Evolutionary conservation across 2,113 vertebrate genomes (phyloP), one percentile per base, ranked within the genome.

Genomic region (Blennius ocellaris): DNA sequence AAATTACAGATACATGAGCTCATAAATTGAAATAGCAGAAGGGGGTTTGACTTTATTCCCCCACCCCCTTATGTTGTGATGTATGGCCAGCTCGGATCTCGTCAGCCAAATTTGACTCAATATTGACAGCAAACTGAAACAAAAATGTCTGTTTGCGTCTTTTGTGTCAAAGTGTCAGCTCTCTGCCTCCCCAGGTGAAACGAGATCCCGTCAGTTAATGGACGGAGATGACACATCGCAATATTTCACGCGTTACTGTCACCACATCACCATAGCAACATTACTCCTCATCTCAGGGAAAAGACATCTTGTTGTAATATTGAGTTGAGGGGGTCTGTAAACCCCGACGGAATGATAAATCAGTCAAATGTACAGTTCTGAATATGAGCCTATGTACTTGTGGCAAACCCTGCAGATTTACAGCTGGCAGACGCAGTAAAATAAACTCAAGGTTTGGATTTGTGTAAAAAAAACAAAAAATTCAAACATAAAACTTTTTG

Each of bases 231-330:
- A 89, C 81, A 71, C 45, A 47, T 1, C 30, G 68, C 69, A 69
- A 87, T 80, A 73, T 80, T 73, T 82, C 60, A 76, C 15, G 45
- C 43, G 16, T 55, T 64, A 37, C 44, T 73, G 72, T 76, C 65
- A 52, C 39, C 48, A 37, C 15, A 80, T 84, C 2, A 1, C 89
- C 81, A 80, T 84, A 21, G 80, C 80, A 85, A 85, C 81, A 55
- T 53, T 9, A 68, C 56, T 49, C 76, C 38, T 63, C 11, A 17
- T 78, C 53, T 72, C 60, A 61, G 38, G 69, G 49, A 68, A 66
- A 57, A 63, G 61, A 73, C 60, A 78, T 62, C 51, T 51, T 0
- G 2, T 66, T 69, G 8, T 67, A 43, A 41, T 16, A 55, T 49
- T 38, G 48, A 10, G 16, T 68, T 17, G 30, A 16, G 8, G 16